phyloP scores from a whole-genome alignment of 1,140 invertebrate species.

The Stenopsyche tienmushanensis region DNA sequence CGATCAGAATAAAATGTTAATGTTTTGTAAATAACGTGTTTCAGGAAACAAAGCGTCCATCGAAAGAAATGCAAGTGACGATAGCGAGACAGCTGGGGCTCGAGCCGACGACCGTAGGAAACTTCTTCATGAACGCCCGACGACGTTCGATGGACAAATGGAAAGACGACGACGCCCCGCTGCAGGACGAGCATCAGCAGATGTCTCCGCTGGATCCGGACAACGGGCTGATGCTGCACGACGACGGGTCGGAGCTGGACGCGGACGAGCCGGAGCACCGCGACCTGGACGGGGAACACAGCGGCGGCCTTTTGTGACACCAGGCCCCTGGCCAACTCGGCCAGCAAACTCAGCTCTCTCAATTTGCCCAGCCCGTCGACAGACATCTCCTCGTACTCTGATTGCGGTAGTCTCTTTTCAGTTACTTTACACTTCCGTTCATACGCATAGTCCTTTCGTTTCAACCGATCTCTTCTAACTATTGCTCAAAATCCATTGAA shows the following conservation, averaged over 20 bases:
- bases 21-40: constrained; percentile 37
- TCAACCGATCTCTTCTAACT: background rate
- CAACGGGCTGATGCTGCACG: constrained; percentile 46
- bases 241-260: constrained; percentile 49
- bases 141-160: constrained; percentile 98
- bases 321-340: constrained; percentile 35
- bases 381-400: constrained; percentile 39
- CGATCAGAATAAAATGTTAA: background rate
- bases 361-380: constrained; percentile 28
- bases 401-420: constrained; percentile 26
- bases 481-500: background rate
- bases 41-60: constrained; percentile 98
- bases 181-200: constrained; percentile 18
- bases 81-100: constrained; percentile 96
- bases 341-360: constrained; percentile 26
- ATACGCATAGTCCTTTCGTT: background rate
- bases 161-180: constrained; percentile 79
- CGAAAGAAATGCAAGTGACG: constrained; percentile 99
- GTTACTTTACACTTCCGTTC: background rate
- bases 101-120: constrained; percentile 98
- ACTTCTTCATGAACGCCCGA: constrained; percentile 99
- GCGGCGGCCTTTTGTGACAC: constrained; percentile 41
- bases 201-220: constrained; percentile 39
- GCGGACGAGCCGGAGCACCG: constrained; percentile 40
- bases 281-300: constrained; percentile 37